A percentile compares a stretch with the other conserved stretches of the same genome.
Evolutionary conservation across 2,888 invertebrate species (phyloP).

Genomic region (Yponomeuta cagnagella): DNA sequence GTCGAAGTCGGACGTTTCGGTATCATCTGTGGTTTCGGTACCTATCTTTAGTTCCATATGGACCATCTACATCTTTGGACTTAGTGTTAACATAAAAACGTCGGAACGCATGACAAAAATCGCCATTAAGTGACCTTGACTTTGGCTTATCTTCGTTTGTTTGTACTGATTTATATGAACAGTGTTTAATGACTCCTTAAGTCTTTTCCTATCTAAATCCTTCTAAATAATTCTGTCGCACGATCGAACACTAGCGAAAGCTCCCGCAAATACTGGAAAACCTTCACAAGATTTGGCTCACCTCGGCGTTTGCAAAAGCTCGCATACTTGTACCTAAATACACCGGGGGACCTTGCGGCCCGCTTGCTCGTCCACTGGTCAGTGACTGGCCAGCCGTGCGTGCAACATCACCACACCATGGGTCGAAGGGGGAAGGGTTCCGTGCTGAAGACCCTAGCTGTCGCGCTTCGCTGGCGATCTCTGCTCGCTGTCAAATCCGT

Average conservation of each 20-base stretch:
- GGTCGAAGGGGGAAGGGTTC: constrained; percentile 66
- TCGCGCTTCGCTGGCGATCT: constrained; percentile 63
- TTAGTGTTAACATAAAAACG: neutral
- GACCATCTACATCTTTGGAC: neutral
- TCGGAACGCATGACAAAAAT: too few relatives aligned
- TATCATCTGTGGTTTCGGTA: too few relatives aligned
- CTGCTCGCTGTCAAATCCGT: constrained; percentile 56
- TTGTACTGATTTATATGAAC: too few relatives aligned
- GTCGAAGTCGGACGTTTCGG: constrained; percentile 37
- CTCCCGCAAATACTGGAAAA: neutral
- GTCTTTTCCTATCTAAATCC: too few relatives aligned
- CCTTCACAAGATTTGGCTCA: neutral
- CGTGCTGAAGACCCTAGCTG: constrained; percentile 63
- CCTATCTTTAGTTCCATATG: neutral
- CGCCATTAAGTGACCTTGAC: too few relatives aligned
- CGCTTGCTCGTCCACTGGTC: constrained; percentile 44
- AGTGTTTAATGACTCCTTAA: too few relatives aligned
- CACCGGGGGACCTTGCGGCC: neutral
- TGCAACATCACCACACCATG: constrained; percentile 61
- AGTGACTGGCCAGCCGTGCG: constrained; percentile 62
- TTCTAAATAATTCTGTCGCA: too few relatives aligned
- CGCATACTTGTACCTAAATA: neutral
- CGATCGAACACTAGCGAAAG: too few relatives aligned
- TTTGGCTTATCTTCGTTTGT: too few relatives aligned
- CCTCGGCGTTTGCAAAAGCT: constrained; percentile 1